Percentiles rank a stretch among this genome's conserved stretches.
Evolutionary conservation across 2,888 invertebrate genomes (phyloP).

Genomic region (Scaeva pyrastri): DNA sequence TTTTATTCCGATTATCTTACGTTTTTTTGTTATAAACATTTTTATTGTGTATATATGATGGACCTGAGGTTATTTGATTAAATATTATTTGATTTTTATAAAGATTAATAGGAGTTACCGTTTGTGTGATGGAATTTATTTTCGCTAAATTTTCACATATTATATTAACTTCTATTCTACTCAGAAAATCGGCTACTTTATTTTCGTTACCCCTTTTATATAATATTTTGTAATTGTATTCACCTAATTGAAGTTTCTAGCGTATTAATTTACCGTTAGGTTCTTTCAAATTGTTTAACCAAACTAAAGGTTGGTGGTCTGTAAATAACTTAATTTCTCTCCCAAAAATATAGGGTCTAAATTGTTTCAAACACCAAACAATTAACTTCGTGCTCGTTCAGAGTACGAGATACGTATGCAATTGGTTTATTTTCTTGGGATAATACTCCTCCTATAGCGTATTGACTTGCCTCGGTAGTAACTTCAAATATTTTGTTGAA

Average conservation of each 20-base stretch:
- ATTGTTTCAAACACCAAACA: slow-evolving; percentile 10
- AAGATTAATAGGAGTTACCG: slow-evolving; percentile 23
- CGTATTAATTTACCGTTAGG: slow-evolving; percentile 32
- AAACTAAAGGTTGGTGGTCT: slow-evolving; percentile 3
- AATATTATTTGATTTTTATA: slow-evolving; percentile 37
- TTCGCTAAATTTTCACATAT: slow-evolving; percentile 11
- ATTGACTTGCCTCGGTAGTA: slow-evolving; percentile 47
- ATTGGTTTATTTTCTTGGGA: slow-evolving; percentile 32
- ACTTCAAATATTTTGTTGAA: slow-evolving; percentile 44
- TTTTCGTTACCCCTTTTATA: slow-evolving; percentile 20
- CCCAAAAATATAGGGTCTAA: neutral
- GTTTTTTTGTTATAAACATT: slow-evolving; percentile 35
- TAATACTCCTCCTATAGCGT: slow-evolving; percentile 44
- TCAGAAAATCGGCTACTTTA: slow-evolving; percentile 21
- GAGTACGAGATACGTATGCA: neutral
- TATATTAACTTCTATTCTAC: slow-evolving; percentile 25
- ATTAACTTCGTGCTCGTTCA: neutral
- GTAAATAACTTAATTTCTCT: slow-evolving; percentile 3
- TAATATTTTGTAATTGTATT: slow-evolving; percentile 19
- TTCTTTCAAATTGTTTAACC: neutral
- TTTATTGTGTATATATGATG: slow-evolving; percentile 35
- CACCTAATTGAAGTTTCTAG: slow-evolving; percentile 28
- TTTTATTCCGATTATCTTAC: slow-evolving; percentile 26
- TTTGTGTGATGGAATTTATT: slow-evolving; percentile 20
- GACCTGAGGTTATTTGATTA: slow-evolving; percentile 34